Evolutionary conservation across 1,140 invertebrate genomes (phyloP).

Genomic region (Ditylenchus dipsaci): DNA sequence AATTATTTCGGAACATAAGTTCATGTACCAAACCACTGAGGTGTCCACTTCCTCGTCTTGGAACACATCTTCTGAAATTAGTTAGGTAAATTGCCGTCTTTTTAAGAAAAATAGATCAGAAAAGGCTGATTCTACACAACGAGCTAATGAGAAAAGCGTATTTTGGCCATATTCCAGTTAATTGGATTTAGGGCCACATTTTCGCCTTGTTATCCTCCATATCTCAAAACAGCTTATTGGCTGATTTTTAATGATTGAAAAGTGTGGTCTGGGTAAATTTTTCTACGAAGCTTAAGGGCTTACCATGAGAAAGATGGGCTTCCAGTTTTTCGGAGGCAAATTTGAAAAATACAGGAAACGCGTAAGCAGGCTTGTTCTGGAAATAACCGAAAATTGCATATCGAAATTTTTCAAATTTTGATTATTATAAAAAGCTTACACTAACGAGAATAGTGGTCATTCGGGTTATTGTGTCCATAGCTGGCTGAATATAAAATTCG

Average conservation of each 20-base stretch:
- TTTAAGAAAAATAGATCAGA: too few species aligned
- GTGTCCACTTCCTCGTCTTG: slow-evolving; percentile 50
- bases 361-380: slow-evolving; percentile 69
- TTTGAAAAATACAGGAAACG: slow-evolving; percentile 46
- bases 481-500: slow-evolving; percentile 63
- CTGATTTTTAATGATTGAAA: too few species aligned
- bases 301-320: slow-evolving; percentile 61
- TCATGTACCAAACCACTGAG: slow-evolving; percentile 48
- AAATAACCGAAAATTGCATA: neutral
- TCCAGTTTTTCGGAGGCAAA: slow-evolving; percentile 34
- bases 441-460: slow-evolving; percentile 68
- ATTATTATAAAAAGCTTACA: neutral
- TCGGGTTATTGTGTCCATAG: slow-evolving; percentile 71
- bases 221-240: too few species aligned
- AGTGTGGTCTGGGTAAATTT: too few species aligned
- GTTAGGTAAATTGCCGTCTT: neutral
- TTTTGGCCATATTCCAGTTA: too few species aligned
- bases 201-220: too few species aligned
- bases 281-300: too few species aligned
- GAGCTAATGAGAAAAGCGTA: neutral
- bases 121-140: too few species aligned
- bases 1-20: slow-evolving; percentile 30
- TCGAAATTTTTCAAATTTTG: neutral
- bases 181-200: too few species aligned
- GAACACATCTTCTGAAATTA: slow-evolving; percentile 42